A percentile compares a stretch with the other conserved stretches of the same genome.
Evolutionary conservation across 1,140 invertebrate species (phyloP).

Genomic region (Drosophila nasuta): DNA sequence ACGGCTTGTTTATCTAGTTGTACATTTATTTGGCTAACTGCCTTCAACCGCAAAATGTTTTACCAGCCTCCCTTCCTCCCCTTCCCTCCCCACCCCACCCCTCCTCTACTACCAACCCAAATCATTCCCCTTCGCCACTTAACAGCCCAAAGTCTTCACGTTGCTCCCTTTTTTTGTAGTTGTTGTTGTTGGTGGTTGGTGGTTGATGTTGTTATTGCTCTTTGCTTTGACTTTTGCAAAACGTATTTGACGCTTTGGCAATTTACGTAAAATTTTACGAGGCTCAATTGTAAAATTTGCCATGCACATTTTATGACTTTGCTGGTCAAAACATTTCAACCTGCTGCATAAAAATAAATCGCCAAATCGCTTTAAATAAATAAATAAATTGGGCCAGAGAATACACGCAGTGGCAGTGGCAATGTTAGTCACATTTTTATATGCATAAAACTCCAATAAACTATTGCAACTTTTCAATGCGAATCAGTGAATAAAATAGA

Average conservation of each 20-base stretch:
- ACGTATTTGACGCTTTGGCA: slow-evolving; percentile 44
- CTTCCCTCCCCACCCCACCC: not conserved
- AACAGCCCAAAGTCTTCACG: slow-evolving; percentile 12
- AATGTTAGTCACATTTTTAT: slow-evolving; percentile 28
- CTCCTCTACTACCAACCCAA: not conserved
- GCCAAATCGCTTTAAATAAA: slow-evolving; percentile 48
- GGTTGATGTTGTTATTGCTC: slow-evolving; percentile 24
- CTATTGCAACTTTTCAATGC: slow-evolving; percentile 42
- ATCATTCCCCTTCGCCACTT: not conserved
- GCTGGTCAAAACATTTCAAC: slow-evolving; percentile 52
- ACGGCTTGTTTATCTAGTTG: slow-evolving; percentile 74
- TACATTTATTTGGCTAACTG: slow-evolving; percentile 81
- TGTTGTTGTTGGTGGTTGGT: not conserved
- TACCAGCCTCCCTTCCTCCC: not conserved
- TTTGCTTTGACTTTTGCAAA: slow-evolving; percentile 7
- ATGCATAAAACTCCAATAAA: slow-evolving; percentile 52
- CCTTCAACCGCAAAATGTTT: slow-evolving; percentile 76
- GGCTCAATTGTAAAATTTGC: slow-evolving; percentile 64
- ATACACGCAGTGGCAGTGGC: slow-evolving; percentile 2
- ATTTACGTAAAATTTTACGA: slow-evolving; percentile 69
- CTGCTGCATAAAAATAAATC: slow-evolving; percentile 51
- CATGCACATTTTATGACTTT: slow-evolving; percentile 72
- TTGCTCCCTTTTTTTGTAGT: slow-evolving; percentile 13
- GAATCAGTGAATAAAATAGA: slow-evolving; percentile 36
- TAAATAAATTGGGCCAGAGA: slow-evolving; percentile 30